A percentile compares a stretch with the other conserved stretches of the same genome.
These are phyloP conservation scores for Machimus rusticus DNA, from an alignment of 2,888 invertebrate species.

Conservation along the genomic window DNA sequence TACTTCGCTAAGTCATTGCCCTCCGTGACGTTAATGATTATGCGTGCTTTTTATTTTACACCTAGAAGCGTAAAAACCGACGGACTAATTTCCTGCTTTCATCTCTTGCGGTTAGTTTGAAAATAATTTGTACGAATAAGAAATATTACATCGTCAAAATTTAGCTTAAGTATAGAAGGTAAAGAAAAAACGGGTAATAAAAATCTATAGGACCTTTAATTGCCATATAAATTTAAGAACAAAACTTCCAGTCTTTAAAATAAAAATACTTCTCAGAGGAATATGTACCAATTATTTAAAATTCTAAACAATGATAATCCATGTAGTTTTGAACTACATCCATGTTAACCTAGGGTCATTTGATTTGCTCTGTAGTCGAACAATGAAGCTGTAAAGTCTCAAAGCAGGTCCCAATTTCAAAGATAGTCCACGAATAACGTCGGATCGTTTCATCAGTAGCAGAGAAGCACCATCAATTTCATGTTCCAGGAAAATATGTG, in stretches of 20 bases:
- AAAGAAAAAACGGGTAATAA: neutral
- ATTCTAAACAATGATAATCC: neutral
- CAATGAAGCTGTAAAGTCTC: conserved; percentile 81
- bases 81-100: neutral
- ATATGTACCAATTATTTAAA: neutral
- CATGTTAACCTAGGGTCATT: conserved; percentile 67
- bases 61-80: no score
- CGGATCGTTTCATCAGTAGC: conserved; percentile 81
- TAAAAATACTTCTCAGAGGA: neutral
- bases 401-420: conserved; percentile 88
- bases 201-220: neutral
- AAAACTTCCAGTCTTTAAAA: neutral
- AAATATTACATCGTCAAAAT: neutral
- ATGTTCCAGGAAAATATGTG: conserved; percentile 82
- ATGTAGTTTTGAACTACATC: conserved; percentile 45
- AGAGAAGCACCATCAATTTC: conserved; percentile 92
- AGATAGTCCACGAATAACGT: conserved; percentile 82
- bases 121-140: neutral
- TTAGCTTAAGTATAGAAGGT: neutral
- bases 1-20: no score
- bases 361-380: conserved; percentile 80
- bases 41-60: no score
- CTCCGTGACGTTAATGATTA: no score
- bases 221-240: neutral
- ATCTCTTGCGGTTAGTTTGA: neutral